Evolutionary conservation across 2,888 invertebrate genomes (phyloP).

Genomic region (Serrognathus titanus): DNA sequence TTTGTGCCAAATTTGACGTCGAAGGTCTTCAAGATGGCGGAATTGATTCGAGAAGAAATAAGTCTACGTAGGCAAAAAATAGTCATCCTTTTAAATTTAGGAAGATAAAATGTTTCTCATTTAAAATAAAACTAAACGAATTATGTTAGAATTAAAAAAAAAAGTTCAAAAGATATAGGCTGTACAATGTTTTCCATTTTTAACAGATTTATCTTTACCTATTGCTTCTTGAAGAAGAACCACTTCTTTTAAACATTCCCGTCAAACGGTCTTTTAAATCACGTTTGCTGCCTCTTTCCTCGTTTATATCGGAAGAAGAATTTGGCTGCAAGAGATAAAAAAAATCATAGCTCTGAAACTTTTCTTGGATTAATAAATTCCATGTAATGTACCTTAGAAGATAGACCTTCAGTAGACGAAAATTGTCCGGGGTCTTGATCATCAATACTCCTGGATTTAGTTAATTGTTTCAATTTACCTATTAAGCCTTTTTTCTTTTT

Average conservation of each 20-base stretch:
- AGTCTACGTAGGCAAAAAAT: too few relatives aligned
- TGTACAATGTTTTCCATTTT: background rate
- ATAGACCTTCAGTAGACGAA: constrained; percentile 43
- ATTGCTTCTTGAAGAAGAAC: constrained; percentile 63
- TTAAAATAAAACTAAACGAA: too few relatives aligned
- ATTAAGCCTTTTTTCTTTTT: constrained; percentile 78
- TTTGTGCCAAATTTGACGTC: too few relatives aligned
- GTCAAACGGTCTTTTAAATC: constrained; percentile 77
- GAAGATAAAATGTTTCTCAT: too few relatives aligned
- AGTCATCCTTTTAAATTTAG: too few relatives aligned
- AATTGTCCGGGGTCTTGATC: constrained; percentile 54
- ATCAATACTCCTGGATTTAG: constrained; percentile 80
- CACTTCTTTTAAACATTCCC: constrained; percentile 75
- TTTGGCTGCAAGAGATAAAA: constrained; percentile 51
- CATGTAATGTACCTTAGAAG: constrained; percentile 50
- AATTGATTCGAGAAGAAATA: too few relatives aligned
- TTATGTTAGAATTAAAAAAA: background rate
- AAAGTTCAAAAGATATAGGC: background rate
- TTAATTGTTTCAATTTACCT: constrained; percentile 79
- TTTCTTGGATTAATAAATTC: background rate
- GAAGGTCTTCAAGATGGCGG: too few relatives aligned
- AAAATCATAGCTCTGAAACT: constrained; percentile 6
- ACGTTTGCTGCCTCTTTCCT: constrained; percentile 64
- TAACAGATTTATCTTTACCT: constrained; percentile 50
- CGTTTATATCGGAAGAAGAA: constrained; percentile 71